Base-by-base conservation (phyloP, 1,140 invertebrate species). In the Chironomus tepperi region DNA sequence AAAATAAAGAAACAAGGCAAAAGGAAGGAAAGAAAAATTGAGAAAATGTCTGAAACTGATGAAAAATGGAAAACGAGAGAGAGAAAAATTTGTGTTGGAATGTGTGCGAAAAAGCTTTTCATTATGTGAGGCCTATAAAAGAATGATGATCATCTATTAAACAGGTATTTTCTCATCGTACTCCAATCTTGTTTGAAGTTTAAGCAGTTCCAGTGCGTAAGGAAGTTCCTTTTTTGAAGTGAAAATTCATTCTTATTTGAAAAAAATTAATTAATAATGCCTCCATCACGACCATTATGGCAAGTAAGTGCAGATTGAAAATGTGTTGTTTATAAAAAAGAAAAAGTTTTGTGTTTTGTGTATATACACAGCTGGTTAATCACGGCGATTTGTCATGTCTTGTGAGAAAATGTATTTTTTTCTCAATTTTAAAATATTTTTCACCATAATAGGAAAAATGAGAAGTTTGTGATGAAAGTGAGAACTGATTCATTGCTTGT, bases 81-180 rank as follows among this genome's bases (percentile, higher is more conserved):
- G n/a, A n/a, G n/a, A n/a, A n/a, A n/a, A n/a, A n/a, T n/a, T n/a
- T 15, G 12, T 57, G 43, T 57, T n/a, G 43, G n/a, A 57, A 57
- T 57, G 47, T 57, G 47, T 57, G 47, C 47, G 47, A 57, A 57
- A n/a, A 57, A 57, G 47, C 47, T 57, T n/a, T n/a, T 57, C 47
- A 57, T 57, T n/a, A 5, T n/a, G 12, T n/a, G 47, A 57, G 18
- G 65, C 16, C 65, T 70, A 70, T 70, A 70, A 70, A 70, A 70
- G 65, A 70, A 70, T 70, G 65, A 70, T 70, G 9, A 18, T 57
- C 47, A 18, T 19, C 65, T 21, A 70, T 70, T 8, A 16, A 70
- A 70, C 65, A 70, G 65, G 65, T 70, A 70, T 70, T 70, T 70
- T 70, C 16, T 70, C 16, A 8, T 70, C 65, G 18, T 19, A 70